phyloP scores from a whole-genome alignment of 2,888 invertebrate genomes.

The Yponomeuta cagnagella region DNA sequence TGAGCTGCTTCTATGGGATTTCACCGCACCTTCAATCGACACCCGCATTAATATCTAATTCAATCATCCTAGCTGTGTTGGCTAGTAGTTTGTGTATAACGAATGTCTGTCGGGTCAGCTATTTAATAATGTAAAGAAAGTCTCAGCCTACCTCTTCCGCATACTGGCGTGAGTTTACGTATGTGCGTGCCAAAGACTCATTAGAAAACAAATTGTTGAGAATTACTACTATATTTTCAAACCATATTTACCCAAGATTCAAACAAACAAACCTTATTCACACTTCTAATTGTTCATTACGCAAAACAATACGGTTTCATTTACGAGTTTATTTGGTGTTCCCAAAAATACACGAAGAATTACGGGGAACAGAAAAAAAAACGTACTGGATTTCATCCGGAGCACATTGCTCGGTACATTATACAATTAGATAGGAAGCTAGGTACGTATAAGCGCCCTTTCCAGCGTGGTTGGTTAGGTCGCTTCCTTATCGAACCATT shows the following conservation, averaged over 20 bases:
- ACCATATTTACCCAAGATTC: not conserved
- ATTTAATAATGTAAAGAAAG: no score
- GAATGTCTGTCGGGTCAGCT: no score
- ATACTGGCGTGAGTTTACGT: no score
- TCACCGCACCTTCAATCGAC: no score
- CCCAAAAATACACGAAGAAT: slow-evolving; percentile 14
- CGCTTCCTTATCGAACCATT: not conserved
- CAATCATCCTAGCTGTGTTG: no score
- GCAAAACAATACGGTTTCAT: slow-evolving; percentile 12
- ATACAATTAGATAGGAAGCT: not conserved
- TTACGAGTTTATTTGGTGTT: slow-evolving; percentile 10
- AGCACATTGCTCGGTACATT: slow-evolving; percentile 10
- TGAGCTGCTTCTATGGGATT: no score
- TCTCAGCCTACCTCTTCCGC: no score
- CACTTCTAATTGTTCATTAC: slow-evolving; percentile 13
- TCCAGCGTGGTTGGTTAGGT: not conserved
- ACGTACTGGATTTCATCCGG: slow-evolving; percentile 12
- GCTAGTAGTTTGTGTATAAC: no score
- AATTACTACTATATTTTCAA: not conserved
- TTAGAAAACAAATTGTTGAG: no score
- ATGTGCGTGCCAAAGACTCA: no score
- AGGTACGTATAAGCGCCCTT: not conserved
- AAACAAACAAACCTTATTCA: not conserved
- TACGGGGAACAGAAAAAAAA: slow-evolving; percentile 14
- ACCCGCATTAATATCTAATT: no score